Percentiles rank a stretch among this genome's conserved stretches.
These are phyloP conservation scores for Champsocephalus gunnari DNA, from an alignment of 2,797 vertebrate species.

Conservation along the genomic window DNA sequence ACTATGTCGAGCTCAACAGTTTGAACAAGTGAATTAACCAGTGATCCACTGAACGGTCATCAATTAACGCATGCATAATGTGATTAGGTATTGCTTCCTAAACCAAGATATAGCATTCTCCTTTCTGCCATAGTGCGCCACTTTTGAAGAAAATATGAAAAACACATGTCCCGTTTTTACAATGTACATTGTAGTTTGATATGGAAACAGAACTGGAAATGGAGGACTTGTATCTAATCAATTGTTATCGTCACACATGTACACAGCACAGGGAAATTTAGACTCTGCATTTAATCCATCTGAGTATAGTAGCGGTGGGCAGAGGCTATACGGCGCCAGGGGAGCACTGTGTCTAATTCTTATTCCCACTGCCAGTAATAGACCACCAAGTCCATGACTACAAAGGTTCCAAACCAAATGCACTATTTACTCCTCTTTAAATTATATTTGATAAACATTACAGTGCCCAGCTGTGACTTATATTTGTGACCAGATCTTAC, in stretches of 20 bases:
- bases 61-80: neutral
- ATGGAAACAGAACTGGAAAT: too few species aligned
- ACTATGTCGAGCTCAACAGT: slow-evolving; percentile 4
- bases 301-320: too few species aligned
- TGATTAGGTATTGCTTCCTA: neutral
- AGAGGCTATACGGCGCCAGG: too few species aligned
- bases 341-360: neutral
- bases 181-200: neutral
- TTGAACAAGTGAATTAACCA: neutral
- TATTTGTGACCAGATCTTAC: neutral
- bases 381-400: neutral
- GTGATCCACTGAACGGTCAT: neutral
- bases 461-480: neutral
- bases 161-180: neutral
- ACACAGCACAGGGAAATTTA: too few species aligned
- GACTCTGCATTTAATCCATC: too few species aligned
- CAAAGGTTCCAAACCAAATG: neutral
- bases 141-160: neutral
- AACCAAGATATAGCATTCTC: neutral
- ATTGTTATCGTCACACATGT: too few species aligned
- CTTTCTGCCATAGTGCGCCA: neutral
- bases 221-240: too few species aligned
- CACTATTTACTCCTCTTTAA: neutral
- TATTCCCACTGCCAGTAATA: neutral
- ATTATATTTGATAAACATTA: neutral